A percentile compares a stretch with the other conserved stretches of the same genome.
Evolutionary conservation across 2,888 invertebrate genomes (phyloP).

Genomic region (Drosophila seclusa): DNA sequence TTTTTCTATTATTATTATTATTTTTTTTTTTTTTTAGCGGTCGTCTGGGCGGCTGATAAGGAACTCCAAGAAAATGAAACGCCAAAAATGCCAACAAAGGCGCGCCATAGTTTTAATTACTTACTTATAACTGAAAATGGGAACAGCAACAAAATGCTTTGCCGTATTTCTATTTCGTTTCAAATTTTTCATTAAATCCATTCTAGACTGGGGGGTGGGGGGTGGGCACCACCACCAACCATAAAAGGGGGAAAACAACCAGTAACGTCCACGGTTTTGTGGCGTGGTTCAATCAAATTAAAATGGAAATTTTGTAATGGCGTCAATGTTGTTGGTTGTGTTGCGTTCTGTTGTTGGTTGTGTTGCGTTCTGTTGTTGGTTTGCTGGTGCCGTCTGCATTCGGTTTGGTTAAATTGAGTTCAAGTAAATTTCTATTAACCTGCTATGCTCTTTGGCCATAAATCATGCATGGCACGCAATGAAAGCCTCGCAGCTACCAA

Average conservation of each 20-base stretch:
- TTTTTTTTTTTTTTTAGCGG: constrained; percentile 50
- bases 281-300: constrained; percentile 76
- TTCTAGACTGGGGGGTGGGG: background rate
- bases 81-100: constrained; percentile 63
- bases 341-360: background rate
- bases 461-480: constrained; percentile 63
- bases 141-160: constrained; percentile 33
- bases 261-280: constrained; percentile 31
- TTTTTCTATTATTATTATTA: background rate
- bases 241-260: constrained; percentile 23
- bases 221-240: constrained; percentile 17
- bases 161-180: constrained; percentile 21
- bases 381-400: constrained; percentile 9
- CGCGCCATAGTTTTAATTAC: constrained; percentile 76
- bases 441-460: constrained; percentile 58
- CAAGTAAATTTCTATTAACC: constrained; percentile 79
- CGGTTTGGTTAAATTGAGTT: constrained; percentile 67
- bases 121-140: constrained; percentile 54
- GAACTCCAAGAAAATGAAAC: constrained; percentile 47
- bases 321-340: constrained; percentile 28
- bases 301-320: constrained; percentile 67
- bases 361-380: background rate
- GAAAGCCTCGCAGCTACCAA: constrained; percentile 18
- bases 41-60: constrained; percentile 47
- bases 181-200: constrained; percentile 39